These are phyloP conservation scores for Matsumyia berberina DNA, from an alignment of 2,888 invertebrate species.

Conservation along the genomic window DNA sequence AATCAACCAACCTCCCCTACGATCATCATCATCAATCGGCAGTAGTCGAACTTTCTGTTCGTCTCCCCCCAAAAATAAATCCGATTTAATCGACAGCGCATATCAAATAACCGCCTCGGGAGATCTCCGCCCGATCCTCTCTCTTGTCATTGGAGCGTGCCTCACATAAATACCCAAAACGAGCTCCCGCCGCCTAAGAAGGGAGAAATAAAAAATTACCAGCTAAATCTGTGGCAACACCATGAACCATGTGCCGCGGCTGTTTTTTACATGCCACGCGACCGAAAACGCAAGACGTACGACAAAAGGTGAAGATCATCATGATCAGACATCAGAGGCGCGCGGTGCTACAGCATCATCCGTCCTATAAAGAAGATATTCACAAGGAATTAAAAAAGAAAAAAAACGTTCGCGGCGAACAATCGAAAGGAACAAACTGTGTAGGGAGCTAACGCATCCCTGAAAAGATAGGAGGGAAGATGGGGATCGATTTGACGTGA, in stretches of 20 bases:
- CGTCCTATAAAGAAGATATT: conserved; percentile 40
- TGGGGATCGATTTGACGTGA: conserved; percentile 69
- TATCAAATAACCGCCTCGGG: conserved; percentile 72
- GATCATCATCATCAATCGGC: conserved; percentile 66
- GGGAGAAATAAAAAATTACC: conserved; percentile 56
- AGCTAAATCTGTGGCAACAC: conserved; percentile 59
- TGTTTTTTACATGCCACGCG: conserved; percentile 68
- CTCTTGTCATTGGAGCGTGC: conserved; percentile 68
- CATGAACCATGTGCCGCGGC: conserved; percentile 63
- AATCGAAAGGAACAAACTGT: conserved; percentile 1
- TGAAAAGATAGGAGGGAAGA: conserved; percentile 41
- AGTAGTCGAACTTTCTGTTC: conserved; percentile 56
- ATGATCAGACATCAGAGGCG: conserved; percentile 52
- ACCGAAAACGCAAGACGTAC: conserved; percentile 60
- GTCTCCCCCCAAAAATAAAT: conserved; percentile 66
- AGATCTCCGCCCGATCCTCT: conserved; percentile 63
- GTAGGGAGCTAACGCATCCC: conserved; percentile 57
- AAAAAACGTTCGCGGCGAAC: conserved; percentile 24
- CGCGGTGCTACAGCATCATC: conserved; percentile 53
- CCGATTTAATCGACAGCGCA: conserved; percentile 68
- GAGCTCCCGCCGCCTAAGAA: conserved; percentile 52
- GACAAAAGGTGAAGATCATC: conserved; percentile 75
- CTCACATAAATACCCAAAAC: conserved; percentile 56
- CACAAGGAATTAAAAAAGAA: conserved; percentile 51
- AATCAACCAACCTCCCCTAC: conserved; percentile 54